Percentiles rank a stretch among this genome's conserved stretches.
Evolutionary conservation across 1,140 invertebrate species (phyloP).

Genomic region (Brachionus asplanchnoidis): DNA sequence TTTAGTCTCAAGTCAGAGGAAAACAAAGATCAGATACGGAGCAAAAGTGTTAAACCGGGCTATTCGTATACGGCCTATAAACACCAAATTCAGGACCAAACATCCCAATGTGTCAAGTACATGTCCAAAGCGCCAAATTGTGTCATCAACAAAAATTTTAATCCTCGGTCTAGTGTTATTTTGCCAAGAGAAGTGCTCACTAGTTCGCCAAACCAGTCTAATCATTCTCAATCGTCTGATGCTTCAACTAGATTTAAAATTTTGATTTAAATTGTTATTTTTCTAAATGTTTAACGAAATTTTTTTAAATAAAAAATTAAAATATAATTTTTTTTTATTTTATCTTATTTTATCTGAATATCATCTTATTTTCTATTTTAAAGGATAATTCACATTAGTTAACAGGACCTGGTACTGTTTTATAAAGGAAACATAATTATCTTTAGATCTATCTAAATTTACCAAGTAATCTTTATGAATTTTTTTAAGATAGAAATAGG

Average conservation of each 20-base stretch:
- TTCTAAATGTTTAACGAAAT: not conserved
- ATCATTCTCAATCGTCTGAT: not conserved
- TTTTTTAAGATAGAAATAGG: too few relatives aligned
- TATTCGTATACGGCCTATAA: not conserved
- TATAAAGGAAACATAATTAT: too few relatives aligned
- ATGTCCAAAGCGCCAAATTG: not conserved
- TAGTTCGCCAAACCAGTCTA: not conserved
- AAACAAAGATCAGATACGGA: not conserved
- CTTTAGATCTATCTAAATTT: too few relatives aligned
- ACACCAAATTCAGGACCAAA: not conserved
- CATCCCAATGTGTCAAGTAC: not conserved
- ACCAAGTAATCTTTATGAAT: too few relatives aligned
- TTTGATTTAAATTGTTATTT: conserved; percentile 2
- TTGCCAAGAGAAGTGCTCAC: not conserved
- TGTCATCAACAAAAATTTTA: not conserved
- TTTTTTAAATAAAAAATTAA: not conserved
- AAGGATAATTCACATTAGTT: too few relatives aligned
- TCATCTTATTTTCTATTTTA: too few relatives aligned
- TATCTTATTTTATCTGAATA: too few relatives aligned
- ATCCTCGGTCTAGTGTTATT: not conserved
- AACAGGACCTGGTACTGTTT: too few relatives aligned
- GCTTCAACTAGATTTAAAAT: conserved; percentile 11
- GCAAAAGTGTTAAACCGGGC: not conserved
- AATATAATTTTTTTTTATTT: not conserved
- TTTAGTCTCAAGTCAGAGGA: conserved; percentile 19